phyloP scores from a whole-genome alignment of 2,888 invertebrate genomes.

The Sphaeridia pumilis region DNA sequence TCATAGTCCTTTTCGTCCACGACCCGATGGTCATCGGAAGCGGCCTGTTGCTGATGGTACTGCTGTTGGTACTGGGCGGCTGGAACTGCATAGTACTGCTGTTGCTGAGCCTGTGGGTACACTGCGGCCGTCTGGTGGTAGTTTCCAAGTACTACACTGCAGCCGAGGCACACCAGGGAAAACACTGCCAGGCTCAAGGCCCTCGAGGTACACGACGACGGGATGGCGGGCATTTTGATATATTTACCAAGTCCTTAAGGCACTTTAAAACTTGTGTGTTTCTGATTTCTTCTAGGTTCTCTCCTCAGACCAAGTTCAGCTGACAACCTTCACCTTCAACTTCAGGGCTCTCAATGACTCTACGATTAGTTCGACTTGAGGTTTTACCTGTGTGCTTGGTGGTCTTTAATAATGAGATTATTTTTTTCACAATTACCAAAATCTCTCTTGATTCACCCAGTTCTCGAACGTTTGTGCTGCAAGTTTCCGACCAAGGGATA shows the following conservation, averaged over 20 bases:
- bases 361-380: background rate
- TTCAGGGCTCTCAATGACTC: background rate
- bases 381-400: background rate
- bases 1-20: slow-evolving; percentile 11
- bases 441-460: too few species aligned
- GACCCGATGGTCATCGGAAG: background rate
- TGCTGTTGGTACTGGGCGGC: slow-evolving; percentile 2
- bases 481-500: too few species aligned
- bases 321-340: background rate
- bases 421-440: slow-evolving; percentile 1
- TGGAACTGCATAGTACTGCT: background rate
- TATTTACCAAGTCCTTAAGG: too few species aligned
- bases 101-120: slow-evolving; percentile 6
- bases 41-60: background rate
- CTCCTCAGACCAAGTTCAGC: too few species aligned
- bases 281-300: too few species aligned
- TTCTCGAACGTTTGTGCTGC: too few species aligned
- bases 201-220: too few species aligned
- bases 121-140: background rate
- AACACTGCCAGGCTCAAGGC: background rate
- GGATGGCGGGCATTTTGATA: too few species aligned
- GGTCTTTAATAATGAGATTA: background rate
- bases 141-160: background rate
- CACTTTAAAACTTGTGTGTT: too few species aligned
- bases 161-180: background rate